Base-by-base conservation (phyloP, 1,140 invertebrate species). In the Conus betulinus region DNA sequence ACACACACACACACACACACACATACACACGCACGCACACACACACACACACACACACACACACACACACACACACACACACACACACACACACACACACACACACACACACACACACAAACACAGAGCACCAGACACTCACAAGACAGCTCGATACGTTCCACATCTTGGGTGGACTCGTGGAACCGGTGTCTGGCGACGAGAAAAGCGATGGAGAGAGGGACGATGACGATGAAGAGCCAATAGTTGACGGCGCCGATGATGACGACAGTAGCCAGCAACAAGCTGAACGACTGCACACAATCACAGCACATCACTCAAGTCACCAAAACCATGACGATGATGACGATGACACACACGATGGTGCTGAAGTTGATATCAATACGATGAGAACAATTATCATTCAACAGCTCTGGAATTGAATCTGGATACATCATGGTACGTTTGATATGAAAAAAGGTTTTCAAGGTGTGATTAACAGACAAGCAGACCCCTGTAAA, bases 71-170 rank as follows among this genome's bases (percentile, higher is more conserved):
- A 60, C 57, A 2, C 8, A 60, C 57, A 60, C 15, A 60, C 57
- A 60, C 57, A 60, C 57, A 60, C 57, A 60, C 57, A 60, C 57
- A 11, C 4, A 11, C 8, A 0, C 57, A 0, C 57, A 11, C 57
- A 1, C 57, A 0, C 57, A 60, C 57, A 7, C 57, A 1, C 57
- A 1, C 57, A 60, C 57, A 1, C 57, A 1, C 57, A 60, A 8
- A 60, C 57, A 60, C 57, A 60, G 8, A 5, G 39, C 39, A 39
- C 39, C 57, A 60, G 57, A 60, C 57, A 96, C 97, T 97, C 96
- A 98, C 97, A 97, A 93, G 97, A 96, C 92, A 97, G 97, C 96
- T 98, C 98, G 88, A 98, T 96, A 87, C 97, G 96, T 95, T 98
- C 98, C 7, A 98, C 96, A 95, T 97, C 97, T 88, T 97, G 96